Percentiles rank a stretch among this genome's conserved stretches.
Evolutionary conservation across 2,797 vertebrate species (phyloP).

Genomic region (Clarias laeviceps): DNA sequence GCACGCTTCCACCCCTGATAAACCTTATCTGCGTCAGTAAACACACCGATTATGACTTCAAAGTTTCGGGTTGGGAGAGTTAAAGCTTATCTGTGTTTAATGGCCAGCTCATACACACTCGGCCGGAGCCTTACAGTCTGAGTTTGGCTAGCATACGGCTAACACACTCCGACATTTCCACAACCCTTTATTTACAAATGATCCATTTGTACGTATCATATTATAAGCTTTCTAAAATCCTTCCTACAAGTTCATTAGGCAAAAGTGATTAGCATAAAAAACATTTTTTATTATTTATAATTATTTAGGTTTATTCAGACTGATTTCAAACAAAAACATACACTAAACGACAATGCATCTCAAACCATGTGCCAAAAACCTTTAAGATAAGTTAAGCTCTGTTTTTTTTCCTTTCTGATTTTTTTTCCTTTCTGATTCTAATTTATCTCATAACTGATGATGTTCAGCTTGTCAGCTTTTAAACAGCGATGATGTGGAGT

Average conservation of each 20-base stretch:
- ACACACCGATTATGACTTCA: slow-evolving; percentile 68
- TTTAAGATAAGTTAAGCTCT: background rate
- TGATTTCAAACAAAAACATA: background rate
- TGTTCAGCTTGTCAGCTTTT: background rate
- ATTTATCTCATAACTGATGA: background rate
- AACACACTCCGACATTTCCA: background rate
- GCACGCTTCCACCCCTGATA: slow-evolving; percentile 70
- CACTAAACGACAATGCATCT: background rate
- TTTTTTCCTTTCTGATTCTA: background rate
- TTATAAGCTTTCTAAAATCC: background rate
- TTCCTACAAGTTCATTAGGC: background rate
- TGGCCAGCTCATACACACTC: slow-evolving; percentile 17
- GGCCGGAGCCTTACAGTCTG: slow-evolving; percentile 32
- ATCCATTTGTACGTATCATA: background rate
- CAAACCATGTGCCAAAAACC: background rate
- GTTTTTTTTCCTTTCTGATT: background rate
- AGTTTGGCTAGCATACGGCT: background rate
- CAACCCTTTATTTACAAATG: background rate
- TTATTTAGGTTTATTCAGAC: background rate
- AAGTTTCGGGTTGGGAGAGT: slow-evolving; percentile 56
- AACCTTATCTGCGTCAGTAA: slow-evolving; percentile 73
- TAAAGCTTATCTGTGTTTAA: slow-evolving; percentile 38
- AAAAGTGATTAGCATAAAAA: background rate
- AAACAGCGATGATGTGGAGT: background rate
- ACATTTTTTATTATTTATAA: background rate